Conservation (phyloP, 2,113 vertebrate species). For the Panthera uncia region DNA sequence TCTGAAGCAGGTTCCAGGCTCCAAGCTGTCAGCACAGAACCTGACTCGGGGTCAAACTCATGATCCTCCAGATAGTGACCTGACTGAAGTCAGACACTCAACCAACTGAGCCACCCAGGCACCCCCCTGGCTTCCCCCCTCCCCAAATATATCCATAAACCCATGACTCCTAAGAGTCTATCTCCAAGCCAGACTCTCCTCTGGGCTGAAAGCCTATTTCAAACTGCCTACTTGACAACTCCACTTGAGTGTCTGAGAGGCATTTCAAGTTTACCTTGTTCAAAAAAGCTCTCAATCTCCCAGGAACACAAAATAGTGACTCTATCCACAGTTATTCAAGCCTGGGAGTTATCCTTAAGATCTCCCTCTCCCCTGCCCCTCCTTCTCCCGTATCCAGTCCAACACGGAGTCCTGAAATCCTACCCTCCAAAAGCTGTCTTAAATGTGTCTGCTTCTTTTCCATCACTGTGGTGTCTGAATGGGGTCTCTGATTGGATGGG, state of each 20-base stretch:
- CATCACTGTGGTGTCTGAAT: neutral
- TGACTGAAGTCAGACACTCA: no score
- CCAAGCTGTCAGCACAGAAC: no score
- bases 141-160: neutral
- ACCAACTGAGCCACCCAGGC: no score
- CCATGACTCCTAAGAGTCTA: neutral
- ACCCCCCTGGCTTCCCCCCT: no score
- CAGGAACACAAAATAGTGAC: neutral
- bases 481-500: neutral
- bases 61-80: no score
- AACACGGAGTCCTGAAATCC: neutral
- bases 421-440: neutral
- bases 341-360: neutral
- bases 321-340: neutral
- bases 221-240: neutral
- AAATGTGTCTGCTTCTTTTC: neutral
- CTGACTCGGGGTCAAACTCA: no score
- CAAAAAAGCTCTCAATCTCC: neutral
- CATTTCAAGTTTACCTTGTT: neutral
- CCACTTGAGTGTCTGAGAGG: neutral
- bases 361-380: neutral
- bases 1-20: no score
- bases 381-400: neutral
- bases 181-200: neutral
- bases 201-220: neutral